Evolutionary conservation across 2,888 invertebrate species (phyloP), one percentile per base, ranked within the genome.

Genomic region (Poecilobothrus nobilitatus): DNA sequence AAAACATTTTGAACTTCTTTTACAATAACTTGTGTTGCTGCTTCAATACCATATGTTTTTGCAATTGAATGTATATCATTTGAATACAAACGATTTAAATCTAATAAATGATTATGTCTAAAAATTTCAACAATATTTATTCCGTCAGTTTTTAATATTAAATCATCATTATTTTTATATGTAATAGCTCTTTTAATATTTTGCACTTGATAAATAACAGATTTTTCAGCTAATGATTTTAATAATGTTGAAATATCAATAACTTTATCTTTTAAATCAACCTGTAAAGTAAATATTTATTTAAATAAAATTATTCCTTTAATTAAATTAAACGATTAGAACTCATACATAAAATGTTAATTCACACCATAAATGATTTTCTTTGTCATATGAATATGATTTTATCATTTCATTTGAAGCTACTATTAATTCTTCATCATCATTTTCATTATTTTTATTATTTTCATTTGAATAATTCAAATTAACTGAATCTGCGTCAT

Each of bases 1-100:
- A 99, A 99, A 44, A 99, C 99, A 78, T 94, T 92, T 79, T 92
- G 89, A 65, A 99, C 91, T 85, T 99, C 99, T 79, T 91, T 93
- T 15, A 95, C 90, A 69, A 99, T 91, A 3, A 94, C 92, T 80
- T 89, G 89, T 67, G 89, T 87, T 0, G 97, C 98, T 0, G 99
- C 98, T 84, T 99, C 99, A 72, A 99, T 95, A 0, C 99, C 99
- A 77, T 96, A 99, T 0, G 90, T 92, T 70, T 88, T 85, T 0
- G 95, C 92, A 76, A 99, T 90, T 1, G 90, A 89, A 76, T 97
- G 94, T 71, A 99, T 91, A 78, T 98, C 95, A 78, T 99, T 99
- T 62, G 92, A 92, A 81, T 96, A 95, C 1, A 97, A 80, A 71
- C 86, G 87, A 75, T 92, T 90, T 66, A 97, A 80, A 80, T 96